Percentiles rank a stretch among this genome's conserved stretches.
phyloP scores from a whole-genome alignment of 2,797 vertebrate genomes.

The Limnodromus scolopaceus region DNA sequence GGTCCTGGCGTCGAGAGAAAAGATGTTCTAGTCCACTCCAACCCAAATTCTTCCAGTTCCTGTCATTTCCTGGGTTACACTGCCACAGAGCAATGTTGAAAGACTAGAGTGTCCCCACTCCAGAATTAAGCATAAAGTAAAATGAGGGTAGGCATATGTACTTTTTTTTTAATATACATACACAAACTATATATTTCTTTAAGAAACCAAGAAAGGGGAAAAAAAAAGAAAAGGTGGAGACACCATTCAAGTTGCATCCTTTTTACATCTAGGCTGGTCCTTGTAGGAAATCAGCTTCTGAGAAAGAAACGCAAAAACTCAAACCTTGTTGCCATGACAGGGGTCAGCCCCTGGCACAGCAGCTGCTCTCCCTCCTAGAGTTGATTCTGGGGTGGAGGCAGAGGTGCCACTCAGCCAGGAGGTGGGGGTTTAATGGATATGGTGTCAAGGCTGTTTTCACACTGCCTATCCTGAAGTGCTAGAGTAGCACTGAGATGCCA shows the following conservation, averaged over 20 bases:
- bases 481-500: not conserved
- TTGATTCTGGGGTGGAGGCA: not conserved
- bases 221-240: not conserved
- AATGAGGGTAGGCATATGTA: not conserved
- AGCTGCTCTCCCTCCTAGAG: not conserved
- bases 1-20: not conserved
- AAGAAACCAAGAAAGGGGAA: not conserved
- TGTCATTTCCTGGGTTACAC: not conserved
- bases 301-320: not conserved
- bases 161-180: not conserved
- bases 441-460: not conserved
- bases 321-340: not conserved
- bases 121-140: not conserved
- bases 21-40: not conserved
- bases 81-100: not conserved
- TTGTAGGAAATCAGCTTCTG: not conserved
- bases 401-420: not conserved
- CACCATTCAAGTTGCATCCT: not conserved
- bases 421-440: not conserved
- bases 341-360: not conserved
- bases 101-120: not conserved
- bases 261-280: not conserved
- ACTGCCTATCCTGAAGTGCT: not conserved
- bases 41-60: not conserved
- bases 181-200: fast-evolving